Evolutionary conservation across 1,140 invertebrate genomes (phyloP).

Genomic region (Mercenaria mercenaria): DNA sequence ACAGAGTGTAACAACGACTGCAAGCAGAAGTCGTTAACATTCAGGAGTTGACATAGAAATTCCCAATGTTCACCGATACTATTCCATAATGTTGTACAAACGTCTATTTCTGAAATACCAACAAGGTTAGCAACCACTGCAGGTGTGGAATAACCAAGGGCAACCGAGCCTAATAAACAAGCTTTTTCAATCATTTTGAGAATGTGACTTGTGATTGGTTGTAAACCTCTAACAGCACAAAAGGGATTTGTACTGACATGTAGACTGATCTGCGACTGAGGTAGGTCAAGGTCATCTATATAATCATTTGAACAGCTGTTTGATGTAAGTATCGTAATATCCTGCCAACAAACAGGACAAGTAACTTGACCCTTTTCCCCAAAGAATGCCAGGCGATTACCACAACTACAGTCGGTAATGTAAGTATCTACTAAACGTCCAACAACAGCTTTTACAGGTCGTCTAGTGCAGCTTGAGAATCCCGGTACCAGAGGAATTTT

Average conservation of each 20-base stretch:
- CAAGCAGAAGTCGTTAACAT: not conserved
- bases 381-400: not conserved
- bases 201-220: not conserved
- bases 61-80: constrained; percentile 8
- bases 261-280: not conserved
- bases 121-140: not conserved
- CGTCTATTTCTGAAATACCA: not conserved
- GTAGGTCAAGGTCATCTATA: not conserved
- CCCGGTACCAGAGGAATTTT: not conserved
- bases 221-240: not conserved
- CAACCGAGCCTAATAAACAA: not conserved
- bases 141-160: not conserved
- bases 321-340: no score
- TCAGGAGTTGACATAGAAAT: not conserved
- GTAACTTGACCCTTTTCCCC: no score
- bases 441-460: not conserved
- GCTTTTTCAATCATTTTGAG: not conserved
- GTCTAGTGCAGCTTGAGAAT: no score
- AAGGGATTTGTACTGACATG: no score
- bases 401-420: not conserved
- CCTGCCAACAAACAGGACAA: no score
- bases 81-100: not conserved
- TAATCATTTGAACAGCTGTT: no score
- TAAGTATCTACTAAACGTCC: not conserved
- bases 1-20: not conserved